Base-by-base conservation (phyloP, 2,797 vertebrate species). In the Mycteria americana region DNA sequence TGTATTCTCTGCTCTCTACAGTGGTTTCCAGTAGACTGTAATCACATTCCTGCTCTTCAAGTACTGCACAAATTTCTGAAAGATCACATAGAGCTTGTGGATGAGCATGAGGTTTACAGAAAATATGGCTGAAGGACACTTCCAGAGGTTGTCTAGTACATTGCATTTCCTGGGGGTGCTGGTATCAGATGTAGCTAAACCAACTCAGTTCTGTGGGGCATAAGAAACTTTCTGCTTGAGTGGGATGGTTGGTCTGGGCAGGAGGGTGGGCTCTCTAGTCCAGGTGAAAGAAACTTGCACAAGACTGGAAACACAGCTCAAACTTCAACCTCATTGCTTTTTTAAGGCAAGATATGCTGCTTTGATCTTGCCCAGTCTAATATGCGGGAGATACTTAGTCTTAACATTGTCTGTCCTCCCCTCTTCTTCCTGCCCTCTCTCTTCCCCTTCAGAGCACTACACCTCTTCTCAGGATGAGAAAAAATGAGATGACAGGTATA, bases 171-270 rank as follows among this genome's bases (percentile, higher is more conserved):
- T 30, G 27, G 25, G 6, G 18, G 10, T 76, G 78, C 50, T 82
- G 59, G 10, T 57, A 10, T 57, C 37, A 5, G 33, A 2, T 0
- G 0, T 1, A 57, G n/a, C 31, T 31, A 68, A 50, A 31, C 14
- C 57, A 62, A 0, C 30, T 57, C 78, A 33, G 72, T 25, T 85
- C 67, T 50, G 37, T 39, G 45, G 22, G 23, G 23, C 1, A 0
- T 50, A 62, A 77, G 65, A 77, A 78, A 33, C 18, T 39, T 64
- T 30, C 50, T 92, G 27, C 81, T 72, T 41, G 39, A 62, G 41
- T 23, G 59, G 48, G 7, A 37, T 18, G 28, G 15, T 82, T 11
- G 1, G 3, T 24, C 30, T 53, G 62, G 43, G 30, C 13, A 27
- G 60, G 60, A 84, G 30, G 48, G 0, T 80, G 46, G 12, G 8